phyloP scores from a whole-genome alignment of 2,888 invertebrate species.

The Eubasilissa splendida region DNA sequence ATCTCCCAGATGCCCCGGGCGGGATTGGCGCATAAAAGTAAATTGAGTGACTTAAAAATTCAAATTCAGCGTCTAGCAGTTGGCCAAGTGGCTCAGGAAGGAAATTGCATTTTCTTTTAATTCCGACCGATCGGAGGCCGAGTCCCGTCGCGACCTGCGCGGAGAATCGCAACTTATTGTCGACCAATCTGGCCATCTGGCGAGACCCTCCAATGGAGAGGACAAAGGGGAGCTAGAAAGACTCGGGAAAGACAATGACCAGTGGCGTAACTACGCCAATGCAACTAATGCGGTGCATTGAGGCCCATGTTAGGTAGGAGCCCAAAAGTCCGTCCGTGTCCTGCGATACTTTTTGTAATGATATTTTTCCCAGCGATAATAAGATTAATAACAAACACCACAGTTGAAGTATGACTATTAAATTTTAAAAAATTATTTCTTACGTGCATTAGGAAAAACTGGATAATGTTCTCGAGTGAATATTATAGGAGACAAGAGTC shows the following conservation, averaged over 20 bases:
- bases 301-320: too few species aligned
- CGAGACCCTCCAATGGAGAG: conserved; percentile 4
- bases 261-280: too few species aligned
- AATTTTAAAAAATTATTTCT: too few species aligned
- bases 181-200: background rate
- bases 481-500: too few species aligned
- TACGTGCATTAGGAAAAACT: too few species aligned
- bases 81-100: conserved; percentile 43
- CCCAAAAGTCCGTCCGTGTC: too few species aligned
- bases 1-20: background rate
- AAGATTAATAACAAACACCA: too few species aligned
- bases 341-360: too few species aligned
- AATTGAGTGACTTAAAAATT: conserved; percentile 40
- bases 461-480: too few species aligned
- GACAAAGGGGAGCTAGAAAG: background rate
- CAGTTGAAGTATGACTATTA: too few species aligned
- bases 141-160: background rate
- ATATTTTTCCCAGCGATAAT: too few species aligned
- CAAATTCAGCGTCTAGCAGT: conserved; percentile 31
- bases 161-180: conserved; percentile 32
- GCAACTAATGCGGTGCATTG: too few species aligned
- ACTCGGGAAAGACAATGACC: background rate
- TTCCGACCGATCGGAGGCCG: background rate
- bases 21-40: conserved; percentile 24
- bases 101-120: conserved; percentile 48